phyloP scores from a whole-genome alignment of 2,113 vertebrate genomes.

The Corythoichthys haematopterus region DNA sequence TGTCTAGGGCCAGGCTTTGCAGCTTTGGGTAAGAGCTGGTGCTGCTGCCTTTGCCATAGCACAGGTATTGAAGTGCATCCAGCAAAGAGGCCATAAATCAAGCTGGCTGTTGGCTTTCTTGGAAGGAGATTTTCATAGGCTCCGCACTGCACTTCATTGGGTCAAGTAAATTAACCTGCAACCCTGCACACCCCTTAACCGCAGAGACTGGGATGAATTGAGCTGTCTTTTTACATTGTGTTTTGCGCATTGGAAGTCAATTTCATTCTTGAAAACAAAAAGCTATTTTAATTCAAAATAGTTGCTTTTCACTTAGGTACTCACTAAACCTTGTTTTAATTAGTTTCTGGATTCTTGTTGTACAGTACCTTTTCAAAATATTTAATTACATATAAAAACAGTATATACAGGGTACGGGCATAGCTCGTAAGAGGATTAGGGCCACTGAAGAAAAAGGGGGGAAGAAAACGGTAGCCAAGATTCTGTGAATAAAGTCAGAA shows the following conservation, averaged over 20 bases:
- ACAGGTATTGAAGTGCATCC: constrained; percentile 48
- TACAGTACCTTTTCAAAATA: no score
- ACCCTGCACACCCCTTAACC: constrained; percentile 46
- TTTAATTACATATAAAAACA: no score
- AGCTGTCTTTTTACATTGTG: constrained; percentile 33
- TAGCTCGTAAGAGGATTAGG: no score
- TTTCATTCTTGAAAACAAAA: neutral
- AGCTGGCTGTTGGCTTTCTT: constrained; percentile 38
- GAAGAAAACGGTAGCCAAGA: no score
- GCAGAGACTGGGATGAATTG: constrained; percentile 27
- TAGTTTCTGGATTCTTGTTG: no score
- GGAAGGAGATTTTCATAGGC: constrained; percentile 55
- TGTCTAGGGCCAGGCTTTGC: constrained; percentile 39
- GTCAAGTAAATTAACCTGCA: constrained; percentile 71
- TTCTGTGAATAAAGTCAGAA: no score
- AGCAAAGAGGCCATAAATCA: constrained; percentile 61
- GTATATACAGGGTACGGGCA: no score
- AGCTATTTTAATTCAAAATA: neutral
- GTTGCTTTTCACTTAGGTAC: neutral
- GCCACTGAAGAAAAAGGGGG: no score
- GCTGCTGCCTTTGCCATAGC: constrained; percentile 19
- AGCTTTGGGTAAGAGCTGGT: constrained; percentile 30
- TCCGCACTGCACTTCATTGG: constrained; percentile 59
- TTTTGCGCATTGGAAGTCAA: neutral
- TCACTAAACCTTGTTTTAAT: neutral